Base-by-base conservation (phyloP, 1,140 invertebrate species). In the Andricus grossulariae region DNA sequence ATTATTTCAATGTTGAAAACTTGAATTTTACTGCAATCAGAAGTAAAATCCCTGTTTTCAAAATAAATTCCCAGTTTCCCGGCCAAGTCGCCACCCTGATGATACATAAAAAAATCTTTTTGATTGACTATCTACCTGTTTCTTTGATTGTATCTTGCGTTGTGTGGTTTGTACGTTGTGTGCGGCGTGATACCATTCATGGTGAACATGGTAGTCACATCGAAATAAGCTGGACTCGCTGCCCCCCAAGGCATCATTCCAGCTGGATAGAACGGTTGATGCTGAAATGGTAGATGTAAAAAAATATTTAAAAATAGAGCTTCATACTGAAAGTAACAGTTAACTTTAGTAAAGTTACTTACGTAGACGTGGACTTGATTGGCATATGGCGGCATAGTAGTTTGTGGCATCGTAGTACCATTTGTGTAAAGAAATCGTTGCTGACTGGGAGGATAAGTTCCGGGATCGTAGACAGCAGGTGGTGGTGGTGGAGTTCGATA, bases 151-250 rank as follows among this genome's bases (percentile, higher is more conserved):
- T 86, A 91, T 88, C 89, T 87, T 86, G 92, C 80, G 60, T 91
- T 91, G 81, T 90, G 92, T 87, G 88, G 92, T 82, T 90, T 94
- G 87, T 93, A 95, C 74, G 93, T 90, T 73, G 89, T 91, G 86
- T 95, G 95, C 50, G 95, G 95, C 45, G 95, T 92, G 72, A 97
- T 90, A 55, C 95, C 95, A 90, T 96, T 96, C 82, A 95, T 92
- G 74, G 95, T 93, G 88, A 95, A 95, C 70, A 96, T 93, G 85
- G 93, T 92, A 82, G 94, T 92, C 83, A 96, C 93, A 84, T 96
- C 95, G 86, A 94, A 96, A 88, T 94, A 95, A 73, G 93, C 92
- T 79, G 93, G 91, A 84, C 92, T 92, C 77, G 90, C 89, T 16
- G 93, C 86, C 75, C 91, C 91, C 93, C 94, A 94, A 74, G 93